Evolutionary conservation across 2,797 vertebrate species (phyloP), one percentile per base, ranked within the genome.

Genomic region (Loriculus beryllinus): DNA sequence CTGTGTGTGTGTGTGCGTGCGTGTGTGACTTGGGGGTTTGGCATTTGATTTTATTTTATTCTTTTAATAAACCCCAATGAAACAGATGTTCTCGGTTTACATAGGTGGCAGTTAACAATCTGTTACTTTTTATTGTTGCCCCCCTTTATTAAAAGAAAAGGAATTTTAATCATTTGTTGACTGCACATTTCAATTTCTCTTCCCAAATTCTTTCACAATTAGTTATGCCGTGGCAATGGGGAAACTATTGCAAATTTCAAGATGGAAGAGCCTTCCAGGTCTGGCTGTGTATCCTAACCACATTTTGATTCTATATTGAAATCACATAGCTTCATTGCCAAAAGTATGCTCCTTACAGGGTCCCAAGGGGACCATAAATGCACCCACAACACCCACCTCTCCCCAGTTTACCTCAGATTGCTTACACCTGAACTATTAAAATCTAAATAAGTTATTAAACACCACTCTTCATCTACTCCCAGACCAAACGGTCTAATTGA

Each of bases 311-410:
- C 47, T 31, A n/a, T 28, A 28, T 1, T 37, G 37, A 54, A 17
- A 62, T 26, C 31, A 63, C 0, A 0, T 14, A 63, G 29, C 17
- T 57, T 77, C 56, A 19, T 1, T 51, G 33, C 29, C 31, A 29
- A 28, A 82, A 63, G 10, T 23, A 75, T 12, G 14, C 9, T 68
- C 60, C 40, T 21, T 33, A 16, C 0, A 5, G 15, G 6, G 33
- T 57, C 45, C 29, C 29, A 31, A 2, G 2, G 17, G 42, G n/a
- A 74, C 23, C 22, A 47, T 11, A 60, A 54, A 48, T 48, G 63
- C 40, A 72, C 18, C 18, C 56, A 69, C 45, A 67, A 56, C 43
- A 76, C 0, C 1, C 10, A 47, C 8, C 23, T 45, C n/a, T 75
- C 19, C 14, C 4, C 56, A 52, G 13, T 79, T 85, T 74, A 59